Evolutionary conservation across 1,140 invertebrate genomes (phyloP), one percentile per base, ranked within the genome.

Genomic region (Epicauta chinensis): DNA sequence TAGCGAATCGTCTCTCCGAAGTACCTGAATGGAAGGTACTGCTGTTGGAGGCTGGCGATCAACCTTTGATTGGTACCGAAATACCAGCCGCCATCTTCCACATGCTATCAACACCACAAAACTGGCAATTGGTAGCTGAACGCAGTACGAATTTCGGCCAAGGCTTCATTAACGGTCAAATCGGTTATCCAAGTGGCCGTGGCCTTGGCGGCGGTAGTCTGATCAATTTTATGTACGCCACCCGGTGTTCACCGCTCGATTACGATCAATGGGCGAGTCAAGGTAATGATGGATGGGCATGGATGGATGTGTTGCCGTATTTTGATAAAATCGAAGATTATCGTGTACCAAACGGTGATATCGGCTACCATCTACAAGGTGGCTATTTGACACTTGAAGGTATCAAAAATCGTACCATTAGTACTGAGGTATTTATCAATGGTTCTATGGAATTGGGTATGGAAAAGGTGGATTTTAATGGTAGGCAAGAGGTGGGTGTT

Each of bases 181-280:
- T 81, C 57, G 76, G 71, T 35, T 76, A 80, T 74, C 81, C 81
- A 0, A 66, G 79, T 37, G 82, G 82, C 2, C 79, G 74, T 58
- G 79, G 75, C 0, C 63, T 86, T 1, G 89, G 89, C 1, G 89
- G 89, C 1, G 79, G 81, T 1, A 86, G 83, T 12, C 80, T 86
- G 2, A 79, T 93, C 16, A 93, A 94, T 65, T 89, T 83, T 45
- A 91, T 94, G 89, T 83, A 91, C 11, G 91, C 93, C 66, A 84
- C 89, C 1, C 74, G 91, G 16, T 91, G 91, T 0, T 81, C 89
- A 71, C 75, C 75, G 2, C 49, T 59, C 14, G 79, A 81, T 51
- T 81, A 75, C 45, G 75, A 81, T 42, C 67, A 71, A 38, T 91
- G 89, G 88, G 79, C n/a, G n/a, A n/a, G n/a, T n/a, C n/a, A n/a